Evolutionary conservation across 2,797 vertebrate genomes (phyloP).

Genomic region (Iguana delicatissima): DNA sequence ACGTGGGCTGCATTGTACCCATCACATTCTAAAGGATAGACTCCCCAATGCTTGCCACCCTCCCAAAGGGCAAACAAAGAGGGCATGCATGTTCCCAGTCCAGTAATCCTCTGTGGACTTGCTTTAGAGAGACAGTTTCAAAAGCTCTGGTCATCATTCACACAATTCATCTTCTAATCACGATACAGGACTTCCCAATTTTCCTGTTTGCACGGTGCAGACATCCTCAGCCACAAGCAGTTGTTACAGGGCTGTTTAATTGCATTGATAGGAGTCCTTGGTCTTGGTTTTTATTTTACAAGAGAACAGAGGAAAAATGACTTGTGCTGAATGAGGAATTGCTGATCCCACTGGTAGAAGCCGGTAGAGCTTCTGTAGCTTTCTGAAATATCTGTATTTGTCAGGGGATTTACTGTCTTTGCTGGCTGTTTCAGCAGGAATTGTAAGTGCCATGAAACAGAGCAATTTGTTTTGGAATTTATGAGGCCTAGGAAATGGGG

Average conservation of each 20-base stretch:
- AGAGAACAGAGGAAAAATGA: neutral
- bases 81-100: neutral
- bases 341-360: neutral
- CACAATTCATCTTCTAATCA: neutral
- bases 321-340: neutral
- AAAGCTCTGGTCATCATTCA: neutral
- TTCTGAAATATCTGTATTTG: constrained; percentile 18
- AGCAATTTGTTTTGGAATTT: neutral
- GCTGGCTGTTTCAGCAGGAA: neutral
- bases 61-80: too few relatives aligned
- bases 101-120: neutral
- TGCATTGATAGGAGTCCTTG: neutral
- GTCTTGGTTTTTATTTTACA: neutral
- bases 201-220: neutral
- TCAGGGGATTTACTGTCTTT: constrained; percentile 2
- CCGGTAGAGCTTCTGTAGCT: neutral
- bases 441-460: neutral
- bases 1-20: too few relatives aligned
- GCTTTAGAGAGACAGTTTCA: neutral
- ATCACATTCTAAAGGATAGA: neutral
- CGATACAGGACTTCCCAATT: neutral
- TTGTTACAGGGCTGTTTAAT: neutral
- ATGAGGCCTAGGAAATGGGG: neutral
- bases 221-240: neutral
- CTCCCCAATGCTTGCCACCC: neutral